Base-by-base conservation (phyloP, 2,113 vertebrate species). In the Vombatus ursinus region DNA sequence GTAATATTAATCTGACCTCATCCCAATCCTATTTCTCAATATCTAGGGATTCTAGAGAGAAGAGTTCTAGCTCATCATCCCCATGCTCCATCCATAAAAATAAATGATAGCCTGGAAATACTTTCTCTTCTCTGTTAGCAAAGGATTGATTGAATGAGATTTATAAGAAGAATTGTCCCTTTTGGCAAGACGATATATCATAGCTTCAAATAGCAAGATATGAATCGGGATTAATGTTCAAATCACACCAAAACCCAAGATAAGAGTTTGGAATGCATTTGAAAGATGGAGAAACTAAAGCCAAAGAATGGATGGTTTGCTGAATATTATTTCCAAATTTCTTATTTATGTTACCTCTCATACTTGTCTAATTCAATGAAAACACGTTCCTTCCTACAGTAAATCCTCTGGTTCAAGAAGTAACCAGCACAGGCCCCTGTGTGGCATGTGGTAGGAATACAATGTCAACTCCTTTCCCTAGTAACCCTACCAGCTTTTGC, bases 181-280 rank as follows among this genome's bases (percentile, higher is more conserved):
- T 44, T 84, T 95, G 93, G 94, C 96, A 97, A 91, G 92, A 94
- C 61, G 93, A 52, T 54, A 91, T 97, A 96, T 94, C 93, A 97
- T 31, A 97, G 57, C 96, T 96, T 92, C 96, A 97, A 97, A 96
- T 90, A 94, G 77, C 31, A 94, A 91, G 84, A 84, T 94, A 47
- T 93, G 91, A 31, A 93, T 52, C 57, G 77, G 93, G 47, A 94
- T 94, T 49, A 89, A 84, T 57, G 52, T 93, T 96, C 53, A 90
- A 94, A 95, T 94, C 51, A 93, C 95, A 97, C 93, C 94, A 94
- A 97, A 97, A 96, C 96, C 96, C 96, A 96, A 97, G 94, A 95
- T 77, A 90, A 95, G 53, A 93, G 92, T 77, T 92, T 94, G 94
- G 96, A 97, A 97, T 95, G 94, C 3, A 94, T 51, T 96, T 92